Conservation (phyloP, 2,113 vertebrate genomes). For the Tragulus kanchil region DNA sequence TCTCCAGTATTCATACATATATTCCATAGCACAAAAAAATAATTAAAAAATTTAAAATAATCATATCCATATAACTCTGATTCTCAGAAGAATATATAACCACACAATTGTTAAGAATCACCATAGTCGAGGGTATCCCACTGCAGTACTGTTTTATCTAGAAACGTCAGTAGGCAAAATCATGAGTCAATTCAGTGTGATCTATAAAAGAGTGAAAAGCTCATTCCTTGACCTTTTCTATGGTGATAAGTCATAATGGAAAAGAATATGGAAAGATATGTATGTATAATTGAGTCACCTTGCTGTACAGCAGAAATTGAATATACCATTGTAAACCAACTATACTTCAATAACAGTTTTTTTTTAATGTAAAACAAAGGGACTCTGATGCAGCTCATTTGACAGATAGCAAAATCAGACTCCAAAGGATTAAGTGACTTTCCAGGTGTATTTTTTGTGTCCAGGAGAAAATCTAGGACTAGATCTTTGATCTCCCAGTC, state of each 20-base stretch:
- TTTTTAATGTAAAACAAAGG: neutral
- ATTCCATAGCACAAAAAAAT: no score
- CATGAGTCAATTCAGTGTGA: no score
- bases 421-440: neutral
- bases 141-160: no score
- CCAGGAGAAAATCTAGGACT: neutral
- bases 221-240: no score
- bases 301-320: neutral
- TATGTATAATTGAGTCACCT: neutral
- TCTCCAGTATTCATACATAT: no score
- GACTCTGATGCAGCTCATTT: neutral
- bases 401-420: neutral
- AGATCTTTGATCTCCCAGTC: neutral
- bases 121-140: no score
- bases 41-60: no score
- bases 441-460: neutral
- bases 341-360: neutral
- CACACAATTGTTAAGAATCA: no score
- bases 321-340: neutral
- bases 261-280: neutral
- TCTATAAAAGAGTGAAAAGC: no score
- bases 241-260: neutral
- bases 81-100: no score
- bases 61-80: no score
- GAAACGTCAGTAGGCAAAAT: no score